Evolutionary conservation across 2,888 invertebrate genomes (phyloP).

Genomic region (Urechis unicinctus): DNA sequence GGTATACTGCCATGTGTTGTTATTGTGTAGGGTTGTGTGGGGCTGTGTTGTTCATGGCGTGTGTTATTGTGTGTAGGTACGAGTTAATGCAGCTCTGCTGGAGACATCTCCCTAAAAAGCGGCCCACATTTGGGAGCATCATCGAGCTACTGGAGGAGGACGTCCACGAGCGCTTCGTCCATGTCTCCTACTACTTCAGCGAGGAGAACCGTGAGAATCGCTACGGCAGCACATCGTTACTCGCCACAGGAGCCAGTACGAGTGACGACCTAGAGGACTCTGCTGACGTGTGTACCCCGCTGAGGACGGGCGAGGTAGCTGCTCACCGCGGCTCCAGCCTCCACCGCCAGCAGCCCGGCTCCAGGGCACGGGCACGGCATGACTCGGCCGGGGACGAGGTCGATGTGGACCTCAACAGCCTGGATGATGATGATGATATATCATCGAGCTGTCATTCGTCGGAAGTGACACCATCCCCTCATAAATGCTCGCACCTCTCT

Average conservation of each 20-base stretch:
- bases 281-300: neutral
- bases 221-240: neutral
- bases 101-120: conserved; percentile 70
- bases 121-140: conserved; percentile 73
- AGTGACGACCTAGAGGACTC: neutral
- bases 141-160: conserved; percentile 67
- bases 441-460: neutral
- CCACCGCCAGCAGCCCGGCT: neutral
- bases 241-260: neutral
- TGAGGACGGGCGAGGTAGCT: neutral
- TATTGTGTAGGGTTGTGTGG: neutral
- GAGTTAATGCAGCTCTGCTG: conserved; percentile 88
- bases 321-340: neutral
- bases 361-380: too few relatives aligned
- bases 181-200: conserved; percentile 58
- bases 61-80: conserved; percentile 54
- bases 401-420: neutral
- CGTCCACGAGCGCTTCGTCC: conserved; percentile 60
- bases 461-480: neutral
- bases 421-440: neutral
- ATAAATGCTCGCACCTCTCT: neutral
- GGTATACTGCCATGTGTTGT: conserved; percentile 3
- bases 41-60: neutral
- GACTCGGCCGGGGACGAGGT: too few relatives aligned
- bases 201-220: neutral